Conservation (phyloP, 35 echinoderm and acorn worm species). For the Strongylocentrotus purpuratus region DNA sequence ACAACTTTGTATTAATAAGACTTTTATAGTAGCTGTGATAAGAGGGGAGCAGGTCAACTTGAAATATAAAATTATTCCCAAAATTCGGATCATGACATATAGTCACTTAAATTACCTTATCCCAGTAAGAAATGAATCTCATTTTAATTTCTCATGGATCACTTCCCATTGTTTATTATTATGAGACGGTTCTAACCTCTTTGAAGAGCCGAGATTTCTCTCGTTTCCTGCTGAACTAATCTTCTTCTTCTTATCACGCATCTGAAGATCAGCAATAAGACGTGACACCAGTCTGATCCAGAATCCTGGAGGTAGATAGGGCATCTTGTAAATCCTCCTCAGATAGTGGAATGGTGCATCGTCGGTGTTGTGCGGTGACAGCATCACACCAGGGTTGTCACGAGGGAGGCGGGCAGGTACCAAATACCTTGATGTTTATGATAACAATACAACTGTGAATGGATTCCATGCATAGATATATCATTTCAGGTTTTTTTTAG, state of each 20-base stretch:
- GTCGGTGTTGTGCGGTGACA: neutral
- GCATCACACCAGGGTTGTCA: slow-evolving; percentile 62
- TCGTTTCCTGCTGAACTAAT: slow-evolving; percentile 8
- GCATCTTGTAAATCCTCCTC: slow-evolving; percentile 65
- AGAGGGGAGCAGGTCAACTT: too few species aligned
- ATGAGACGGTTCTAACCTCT: neutral
- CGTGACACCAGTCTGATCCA: slow-evolving; percentile 78
- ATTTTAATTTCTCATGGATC: neutral
- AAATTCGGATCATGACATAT: too few species aligned
- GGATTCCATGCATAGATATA: too few species aligned
- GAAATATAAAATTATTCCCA: too few species aligned
- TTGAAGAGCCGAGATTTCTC: neutral
- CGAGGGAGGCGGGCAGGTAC: slow-evolving; percentile 65
- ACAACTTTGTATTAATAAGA: too few species aligned
- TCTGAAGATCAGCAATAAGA: slow-evolving; percentile 65
- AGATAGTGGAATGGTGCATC: slow-evolving; percentile 39
- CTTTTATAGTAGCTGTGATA: too few species aligned
- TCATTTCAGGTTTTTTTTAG: too few species aligned
- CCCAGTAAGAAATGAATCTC: too few species aligned
- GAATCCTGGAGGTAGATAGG: slow-evolving; percentile 75
- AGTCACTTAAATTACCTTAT: too few species aligned
- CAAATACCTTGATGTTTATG: slow-evolving; percentile 39
- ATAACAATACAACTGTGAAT: too few species aligned
- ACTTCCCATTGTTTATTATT: neutral
- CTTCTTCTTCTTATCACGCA: slow-evolving; percentile 38